Percentiles rank a stretch among this genome's conserved stretches.
These are phyloP conservation scores for Subanguina moxae DNA, from an alignment of 1,140 invertebrate genomes.

Conservation along the genomic window DNA sequence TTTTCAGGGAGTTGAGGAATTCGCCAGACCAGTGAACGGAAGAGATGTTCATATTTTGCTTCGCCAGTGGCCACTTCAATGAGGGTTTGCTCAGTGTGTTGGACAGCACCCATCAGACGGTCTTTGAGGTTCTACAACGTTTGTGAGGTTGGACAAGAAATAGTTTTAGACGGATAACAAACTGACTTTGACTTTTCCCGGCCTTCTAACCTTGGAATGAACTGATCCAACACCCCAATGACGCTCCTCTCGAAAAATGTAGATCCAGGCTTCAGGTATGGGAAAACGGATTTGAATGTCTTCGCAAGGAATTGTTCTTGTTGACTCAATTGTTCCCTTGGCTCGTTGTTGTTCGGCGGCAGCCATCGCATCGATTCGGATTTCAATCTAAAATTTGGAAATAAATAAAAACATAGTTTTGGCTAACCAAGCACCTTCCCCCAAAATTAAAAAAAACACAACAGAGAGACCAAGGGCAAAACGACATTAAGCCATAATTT, in stretches of 20 bases:
- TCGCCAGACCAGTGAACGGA: conserved; percentile 92
- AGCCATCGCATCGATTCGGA: conserved; percentile 86
- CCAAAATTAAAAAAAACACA: neutral
- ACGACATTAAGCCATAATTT: no score
- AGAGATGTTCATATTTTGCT: conserved; percentile 98
- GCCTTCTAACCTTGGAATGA: conserved; percentile 83
- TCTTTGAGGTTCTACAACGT: conserved; percentile 77
- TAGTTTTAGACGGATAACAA: conserved; percentile 3
- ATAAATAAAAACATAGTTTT: no score
- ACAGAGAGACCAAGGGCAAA: conserved; percentile 3
- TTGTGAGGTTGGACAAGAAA: neutral
- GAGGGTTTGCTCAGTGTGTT: conserved; percentile 78
- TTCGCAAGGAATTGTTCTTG: conserved; percentile 86
- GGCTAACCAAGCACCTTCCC: neutral
- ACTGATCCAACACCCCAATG: conserved; percentile 98
- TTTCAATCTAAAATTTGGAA: conserved; percentile 70
- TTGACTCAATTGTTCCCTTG: conserved; percentile 71
- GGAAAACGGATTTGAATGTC: conserved; percentile 94
- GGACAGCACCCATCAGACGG: conserved; percentile 83
- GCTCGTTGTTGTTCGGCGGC: conserved; percentile 75
- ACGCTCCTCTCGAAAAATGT: conserved; percentile 94
- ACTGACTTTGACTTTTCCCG: conserved; percentile 66
- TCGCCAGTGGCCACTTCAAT: conserved; percentile 78
- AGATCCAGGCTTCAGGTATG: conserved; percentile 97
- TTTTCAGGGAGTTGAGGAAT: conserved; percentile 68